Percentiles rank a stretch among this genome's conserved stretches.
phyloP scores from a whole-genome alignment of 2,888 invertebrate genomes.

The Hirtodrosophila trivittata region DNA sequence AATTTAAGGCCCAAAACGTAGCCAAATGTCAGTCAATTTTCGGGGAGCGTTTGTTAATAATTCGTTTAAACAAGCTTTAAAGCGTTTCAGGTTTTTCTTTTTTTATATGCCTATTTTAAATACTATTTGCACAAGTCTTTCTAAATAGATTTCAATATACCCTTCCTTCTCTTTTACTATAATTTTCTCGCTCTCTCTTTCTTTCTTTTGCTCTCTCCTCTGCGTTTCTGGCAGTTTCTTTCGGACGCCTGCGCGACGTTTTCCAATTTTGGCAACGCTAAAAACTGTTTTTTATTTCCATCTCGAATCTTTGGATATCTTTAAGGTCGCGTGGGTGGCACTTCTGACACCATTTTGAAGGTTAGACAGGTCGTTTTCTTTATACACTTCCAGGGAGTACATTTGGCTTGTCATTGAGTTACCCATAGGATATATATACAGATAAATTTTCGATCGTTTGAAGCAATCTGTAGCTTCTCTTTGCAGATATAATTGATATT shows the following conservation, averaged over 20 bases:
- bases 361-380: background rate
- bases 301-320: constrained; percentile 18
- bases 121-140: constrained; percentile 9
- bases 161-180: background rate
- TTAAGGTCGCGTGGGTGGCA: constrained; percentile 34
- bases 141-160: background rate
- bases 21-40: too few species aligned
- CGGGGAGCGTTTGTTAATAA: constrained; percentile 52
- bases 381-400: constrained; percentile 20
- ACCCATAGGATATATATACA: background rate
- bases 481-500: too few species aligned
- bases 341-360: constrained; percentile 44
- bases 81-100: constrained; percentile 36
- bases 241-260: constrained; percentile 58
- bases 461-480: too few species aligned
- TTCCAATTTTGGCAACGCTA: constrained; percentile 56
- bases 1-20: too few species aligned
- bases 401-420: background rate
- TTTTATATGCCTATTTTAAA: constrained; percentile 52
- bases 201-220: constrained; percentile 3
- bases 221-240: constrained; percentile 13
- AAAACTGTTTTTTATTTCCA: too few species aligned
- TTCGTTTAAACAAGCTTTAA: constrained; percentile 57
- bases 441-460: too few species aligned
- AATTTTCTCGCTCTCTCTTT: background rate